Base-by-base conservation (phyloP, 2,888 invertebrate species). In the Halictus quadricinctus region DNA sequence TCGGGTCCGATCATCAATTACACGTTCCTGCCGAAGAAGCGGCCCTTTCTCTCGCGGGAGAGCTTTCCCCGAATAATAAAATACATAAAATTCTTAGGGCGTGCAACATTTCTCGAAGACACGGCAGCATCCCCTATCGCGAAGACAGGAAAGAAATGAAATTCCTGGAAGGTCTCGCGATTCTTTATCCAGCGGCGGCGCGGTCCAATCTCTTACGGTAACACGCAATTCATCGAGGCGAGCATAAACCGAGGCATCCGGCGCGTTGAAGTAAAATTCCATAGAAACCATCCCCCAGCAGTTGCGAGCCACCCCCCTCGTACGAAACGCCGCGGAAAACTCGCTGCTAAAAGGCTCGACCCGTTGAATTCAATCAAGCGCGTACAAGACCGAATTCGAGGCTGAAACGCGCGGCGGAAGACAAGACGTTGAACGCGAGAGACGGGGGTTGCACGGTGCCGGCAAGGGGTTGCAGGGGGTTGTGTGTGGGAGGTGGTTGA, bases 371-470 rank as follows among this genome's bases (percentile, higher is more conserved):
- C 66, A 48, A 78, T 72, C 60, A 50, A 78, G 36, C 48, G 21
- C n/a, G 29, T 13, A 64, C 70, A 75, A 75, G 29, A 29, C 36
- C 21, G 29, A 15, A 58, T 60, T 60, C 48, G 64, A 41, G 29
- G 74, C 64, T 46, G 80, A 66, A 46, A 72, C 43, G 36, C 50
- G 36, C 70, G 36, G 79, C 66, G 85, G 81, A 36, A 60, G 58
- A 50, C 46, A 58, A 18, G 46, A 46, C 29, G 69, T 72, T 25
- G 64, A 72, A 72, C 21, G 72, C 41, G 76, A 70, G 76, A 70
- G 70, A 36, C 10, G 54, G 54, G 13, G 36, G 66, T 64, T 64
- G 10, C 54, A n/a, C 54, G 54, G 54, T n/a, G 54, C 10, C 54
- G 54, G 54, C n/a, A n/a, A 54, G 54, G 54, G 54, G 29, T 29